phyloP scores from a whole-genome alignment of 1,140 invertebrate genomes.

The Drosophila mayri region DNA sequence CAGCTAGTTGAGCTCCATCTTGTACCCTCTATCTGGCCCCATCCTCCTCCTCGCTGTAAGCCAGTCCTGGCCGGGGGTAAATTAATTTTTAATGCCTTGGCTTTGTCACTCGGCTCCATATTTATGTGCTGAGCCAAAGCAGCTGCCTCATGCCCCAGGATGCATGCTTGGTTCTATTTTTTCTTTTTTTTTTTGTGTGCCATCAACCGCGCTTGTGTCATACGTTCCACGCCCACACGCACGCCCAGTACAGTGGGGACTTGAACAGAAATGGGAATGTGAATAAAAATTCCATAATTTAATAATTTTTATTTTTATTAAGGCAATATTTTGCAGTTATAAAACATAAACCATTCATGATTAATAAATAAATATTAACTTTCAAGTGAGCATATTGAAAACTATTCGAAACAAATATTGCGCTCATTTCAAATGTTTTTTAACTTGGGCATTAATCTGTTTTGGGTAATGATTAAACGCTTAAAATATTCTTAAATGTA shows the following conservation, averaged over 20 bases:
- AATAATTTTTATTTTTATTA: background rate
- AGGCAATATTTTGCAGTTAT: background rate
- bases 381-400: too few relatives aligned
- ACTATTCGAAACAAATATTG: too few relatives aligned
- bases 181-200: slow-evolving; percentile 22
- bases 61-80: slow-evolving; percentile 65
- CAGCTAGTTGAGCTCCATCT: slow-evolving; percentile 9
- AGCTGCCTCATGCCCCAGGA: slow-evolving; percentile 50
- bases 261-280: background rate
- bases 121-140: slow-evolving; percentile 67
- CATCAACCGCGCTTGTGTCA: slow-evolving; percentile 74
- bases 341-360: background rate
- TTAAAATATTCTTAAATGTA: too few relatives aligned
- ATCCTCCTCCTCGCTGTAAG: slow-evolving; percentile 23
- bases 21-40: background rate
- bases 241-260: slow-evolving; percentile 10
- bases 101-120: slow-evolving; percentile 65
- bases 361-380: too few relatives aligned
- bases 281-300: background rate
- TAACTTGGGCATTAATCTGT: background rate
- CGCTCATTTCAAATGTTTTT: too few relatives aligned
- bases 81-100: slow-evolving; percentile 80
- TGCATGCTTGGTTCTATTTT: slow-evolving; percentile 20
- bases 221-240: slow-evolving; percentile 71
- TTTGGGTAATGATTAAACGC: too few relatives aligned